These are phyloP conservation scores for Chlamydotis undulata DNA, from an alignment of 2,113 vertebrate species.

Conservation along the genomic window DNA sequence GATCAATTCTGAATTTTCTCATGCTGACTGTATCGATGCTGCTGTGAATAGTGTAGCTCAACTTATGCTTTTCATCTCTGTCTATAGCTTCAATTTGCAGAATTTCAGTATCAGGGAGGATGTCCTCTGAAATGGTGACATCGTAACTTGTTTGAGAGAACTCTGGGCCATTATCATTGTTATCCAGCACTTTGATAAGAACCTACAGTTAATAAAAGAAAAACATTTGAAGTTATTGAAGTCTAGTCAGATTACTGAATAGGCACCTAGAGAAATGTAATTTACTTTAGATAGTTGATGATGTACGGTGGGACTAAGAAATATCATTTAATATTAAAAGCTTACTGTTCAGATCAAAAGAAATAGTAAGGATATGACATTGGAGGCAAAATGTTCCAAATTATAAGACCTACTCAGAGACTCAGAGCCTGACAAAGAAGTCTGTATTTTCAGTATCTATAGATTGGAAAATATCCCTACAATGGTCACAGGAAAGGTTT, in stretches of 20 bases:
- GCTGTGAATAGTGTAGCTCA: constrained; percentile 91
- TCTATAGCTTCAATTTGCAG: constrained; percentile 92
- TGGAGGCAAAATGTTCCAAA: neutral
- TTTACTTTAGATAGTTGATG: neutral
- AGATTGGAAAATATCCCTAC: neutral
- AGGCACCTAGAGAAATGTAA: neutral
- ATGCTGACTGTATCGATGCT: constrained; percentile 89
- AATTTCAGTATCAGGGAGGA: constrained; percentile 89
- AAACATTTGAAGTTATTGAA: neutral
- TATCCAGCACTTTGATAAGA: constrained; percentile 91
- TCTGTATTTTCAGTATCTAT: neutral
- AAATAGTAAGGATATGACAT: neutral
- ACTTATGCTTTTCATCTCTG: constrained; percentile 88
- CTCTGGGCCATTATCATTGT: constrained; percentile 93
- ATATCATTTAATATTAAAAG: neutral
- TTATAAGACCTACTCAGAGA: neutral
- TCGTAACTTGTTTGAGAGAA: constrained; percentile 92
- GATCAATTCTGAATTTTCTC: constrained; percentile 91
- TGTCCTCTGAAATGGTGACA: constrained; percentile 90
- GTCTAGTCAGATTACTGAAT: neutral
- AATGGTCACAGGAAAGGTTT: neutral
- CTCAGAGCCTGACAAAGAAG: neutral
- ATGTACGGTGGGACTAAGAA: neutral
- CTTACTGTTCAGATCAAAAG: neutral
- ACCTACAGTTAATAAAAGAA: constrained; percentile 78